Evolutionary conservation across 2,888 invertebrate genomes (phyloP), one percentile per base, ranked within the genome.

Genomic region (Heliconius ismenius): DNA sequence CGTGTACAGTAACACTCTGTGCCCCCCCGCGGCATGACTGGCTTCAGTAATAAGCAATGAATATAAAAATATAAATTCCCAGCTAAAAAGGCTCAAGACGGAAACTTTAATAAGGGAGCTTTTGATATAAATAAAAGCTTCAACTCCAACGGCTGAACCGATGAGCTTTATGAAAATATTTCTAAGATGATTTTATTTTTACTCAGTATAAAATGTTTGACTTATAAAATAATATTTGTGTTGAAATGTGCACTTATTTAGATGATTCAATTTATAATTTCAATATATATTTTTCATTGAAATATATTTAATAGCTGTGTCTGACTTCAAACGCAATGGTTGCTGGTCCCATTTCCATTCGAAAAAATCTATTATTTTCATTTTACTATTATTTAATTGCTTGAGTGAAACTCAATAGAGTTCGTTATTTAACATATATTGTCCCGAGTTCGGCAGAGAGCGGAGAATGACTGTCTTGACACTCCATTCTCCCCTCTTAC

Each of bases 41-140:
- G 18, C 49, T 7, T 49, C 49, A 11, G 18, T 36, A 68, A 68
- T 68, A 68, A 49, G 39, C 68, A 10, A 43, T 69, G 64, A 64
- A 64, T 64, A 64, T 64, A 64, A 64, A 49, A 64, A 67, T 43
- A 67, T 67, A 43, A 43, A 43, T 39, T 67, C 67, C 9, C 24
- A 43, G 67, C 67, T 39, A 43, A 65, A 43, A 43, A 39, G 15
- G 13, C 39, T 67, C 24, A 67, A 67, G 67, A 67, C 65, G 65
- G n/a, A 39, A 65, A 67, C 67, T 67, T 67, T 67, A 67, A 67
- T 67, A 67, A 67, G 67, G 15, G 39, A 67, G 67, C 67, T 67
- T 67, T 67, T 67, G 13, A 24, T 67, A 43, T 67, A 67, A 67
- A 67, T 39, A 43, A 67, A 67, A 67, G 67, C 39, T 67, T 67